A percentile compares a stretch with the other conserved stretches of the same genome.
Conservation (phyloP, 2,888 invertebrate genomes). For the Melanchra persicariae region DNA sequence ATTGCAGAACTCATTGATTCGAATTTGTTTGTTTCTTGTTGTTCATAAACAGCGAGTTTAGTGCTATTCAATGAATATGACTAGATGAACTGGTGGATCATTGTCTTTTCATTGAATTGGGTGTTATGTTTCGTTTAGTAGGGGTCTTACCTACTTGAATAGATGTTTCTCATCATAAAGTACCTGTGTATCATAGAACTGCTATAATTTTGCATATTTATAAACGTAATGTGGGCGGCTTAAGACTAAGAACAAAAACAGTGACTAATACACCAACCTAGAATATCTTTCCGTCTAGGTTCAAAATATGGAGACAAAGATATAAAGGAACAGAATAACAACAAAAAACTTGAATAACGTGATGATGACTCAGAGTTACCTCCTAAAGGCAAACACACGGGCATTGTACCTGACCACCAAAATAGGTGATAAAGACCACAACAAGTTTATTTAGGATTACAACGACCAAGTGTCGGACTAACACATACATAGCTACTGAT, state of each 20-base stretch:
- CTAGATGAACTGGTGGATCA: background rate
- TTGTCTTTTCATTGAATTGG: background rate
- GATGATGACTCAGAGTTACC: slow-evolving; percentile 55
- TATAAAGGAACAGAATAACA: slow-evolving; percentile 16
- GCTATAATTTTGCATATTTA: slow-evolving; percentile 3
- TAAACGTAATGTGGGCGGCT: slow-evolving; percentile 36
- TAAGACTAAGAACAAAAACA: slow-evolving; percentile 13
- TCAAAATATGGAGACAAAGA: slow-evolving; percentile 18
- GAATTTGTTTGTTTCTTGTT: slow-evolving; percentile 15
- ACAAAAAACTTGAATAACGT: slow-evolving; percentile 18
- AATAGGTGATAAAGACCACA: slow-evolving; percentile 51
- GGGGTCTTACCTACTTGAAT: background rate
- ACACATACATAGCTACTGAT: slow-evolving; percentile 38
- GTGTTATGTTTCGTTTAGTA: background rate
- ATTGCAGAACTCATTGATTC: slow-evolving; percentile 6
- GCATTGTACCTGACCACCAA: slow-evolving; percentile 48
- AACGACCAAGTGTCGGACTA: slow-evolving; percentile 20
- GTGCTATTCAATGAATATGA: slow-evolving; percentile 12
- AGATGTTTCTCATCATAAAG: background rate
- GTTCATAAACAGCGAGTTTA: slow-evolving; percentile 17
- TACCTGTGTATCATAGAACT: background rate
- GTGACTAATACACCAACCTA: slow-evolving; percentile 27
- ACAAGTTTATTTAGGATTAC: slow-evolving; percentile 41
- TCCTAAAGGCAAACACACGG: slow-evolving; percentile 33
- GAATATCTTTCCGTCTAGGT: slow-evolving; percentile 11